phyloP scores from a whole-genome alignment of 2,113 vertebrate genomes.

The Mus pahari region DNA sequence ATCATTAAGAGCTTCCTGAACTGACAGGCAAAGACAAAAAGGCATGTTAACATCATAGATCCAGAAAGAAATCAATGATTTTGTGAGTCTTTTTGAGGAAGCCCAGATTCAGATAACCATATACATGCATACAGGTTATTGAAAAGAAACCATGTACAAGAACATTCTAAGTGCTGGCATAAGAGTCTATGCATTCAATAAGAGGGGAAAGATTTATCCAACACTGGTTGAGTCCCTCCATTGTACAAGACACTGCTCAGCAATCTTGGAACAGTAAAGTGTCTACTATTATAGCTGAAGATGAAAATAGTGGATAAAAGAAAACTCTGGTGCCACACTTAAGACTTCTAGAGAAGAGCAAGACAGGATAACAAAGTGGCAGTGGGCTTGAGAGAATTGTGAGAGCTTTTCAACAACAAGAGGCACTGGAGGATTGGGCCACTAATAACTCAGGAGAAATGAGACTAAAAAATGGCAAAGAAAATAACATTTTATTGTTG shows the following conservation, averaged over 20 bases:
- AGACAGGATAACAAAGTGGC: constrained; percentile 39
- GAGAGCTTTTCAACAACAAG: constrained; percentile 73
- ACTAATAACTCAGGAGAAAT: constrained; percentile 66
- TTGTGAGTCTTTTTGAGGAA: background rate
- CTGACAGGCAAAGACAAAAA: background rate
- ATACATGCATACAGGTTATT: background rate
- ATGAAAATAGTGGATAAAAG: background rate
- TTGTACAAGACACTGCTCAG: background rate
- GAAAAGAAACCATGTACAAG: background rate
- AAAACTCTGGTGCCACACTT: background rate
- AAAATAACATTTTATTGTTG: constrained; percentile 35
- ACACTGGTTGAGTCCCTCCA: constrained; percentile 11
- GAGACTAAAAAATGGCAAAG: constrained; percentile 11
- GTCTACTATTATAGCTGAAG: constrained; percentile 3
- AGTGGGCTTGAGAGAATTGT: constrained; percentile 48
- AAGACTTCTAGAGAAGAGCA: background rate
- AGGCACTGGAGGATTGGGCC: constrained; percentile 61
- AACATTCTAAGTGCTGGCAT: constrained; percentile 29
- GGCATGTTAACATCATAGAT: background rate
- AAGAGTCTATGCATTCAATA: constrained; percentile 15
- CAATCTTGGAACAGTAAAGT: background rate
- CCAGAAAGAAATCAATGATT: background rate
- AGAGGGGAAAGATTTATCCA: constrained; percentile 35
- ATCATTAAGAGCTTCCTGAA: background rate
- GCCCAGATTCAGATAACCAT: background rate